These are phyloP conservation scores for Wasmannia auropunctata DNA, from an alignment of 1,140 invertebrate genomes.

Conservation along the genomic window DNA sequence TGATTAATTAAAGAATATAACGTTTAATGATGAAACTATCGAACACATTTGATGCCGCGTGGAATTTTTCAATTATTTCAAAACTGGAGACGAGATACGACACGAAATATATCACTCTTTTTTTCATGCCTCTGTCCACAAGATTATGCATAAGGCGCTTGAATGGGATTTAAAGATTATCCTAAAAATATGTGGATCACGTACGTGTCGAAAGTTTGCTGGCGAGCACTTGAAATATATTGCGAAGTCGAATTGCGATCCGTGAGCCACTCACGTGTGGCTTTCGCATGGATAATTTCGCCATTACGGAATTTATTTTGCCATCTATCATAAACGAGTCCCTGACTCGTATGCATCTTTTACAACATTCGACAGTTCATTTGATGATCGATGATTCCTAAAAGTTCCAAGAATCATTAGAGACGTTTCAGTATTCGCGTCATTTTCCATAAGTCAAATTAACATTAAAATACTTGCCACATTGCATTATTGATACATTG, in stretches of 20 bases:
- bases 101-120: not conserved
- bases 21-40: not conserved
- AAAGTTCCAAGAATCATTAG: not conserved
- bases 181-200: conserved; percentile 2
- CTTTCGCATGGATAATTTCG: not conserved
- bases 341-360: not conserved
- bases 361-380: not conserved
- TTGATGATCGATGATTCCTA: not conserved
- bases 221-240: not conserved
- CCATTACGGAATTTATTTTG: conserved; percentile 20
- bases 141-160: not conserved
- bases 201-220: not conserved
- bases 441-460: not conserved
- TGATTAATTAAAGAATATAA: not conserved
- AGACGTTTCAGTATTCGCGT: not conserved
- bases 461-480: conserved; percentile 2
- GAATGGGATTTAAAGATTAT: not conserved
- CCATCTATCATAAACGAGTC: not conserved
- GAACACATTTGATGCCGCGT: not conserved
- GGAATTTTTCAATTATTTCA: not conserved
- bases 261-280: not conserved
- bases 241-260: not conserved
- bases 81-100: not conserved
- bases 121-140: not conserved
- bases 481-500: not conserved